Base-by-base conservation (phyloP, 2,888 invertebrate genomes). In the Dicroscelio sp. region DNA sequence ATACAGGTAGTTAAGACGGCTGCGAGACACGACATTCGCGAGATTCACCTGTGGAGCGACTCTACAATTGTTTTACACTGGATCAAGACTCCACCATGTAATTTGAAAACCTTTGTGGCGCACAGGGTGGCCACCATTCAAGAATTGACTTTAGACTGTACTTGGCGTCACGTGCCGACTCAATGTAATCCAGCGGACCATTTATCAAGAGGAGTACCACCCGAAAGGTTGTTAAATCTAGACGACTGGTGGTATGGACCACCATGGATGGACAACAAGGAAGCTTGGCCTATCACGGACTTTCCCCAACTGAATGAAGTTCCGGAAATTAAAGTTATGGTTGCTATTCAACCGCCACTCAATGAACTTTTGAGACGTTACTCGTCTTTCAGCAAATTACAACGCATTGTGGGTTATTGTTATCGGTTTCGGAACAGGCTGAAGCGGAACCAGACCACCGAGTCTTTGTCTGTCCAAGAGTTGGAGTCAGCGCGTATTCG, bases 31-130 rank as follows among this genome's bases (percentile, higher is more conserved):
- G n/a, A 52, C 8, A 6, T 52, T n/a, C 43, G 31, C 25, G 52
- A 86, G 27, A 60, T 43, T 1, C n/a, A 73, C 35, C 17, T 90
- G 33, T 90, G 82, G 71, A 79, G 84, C 33, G 88, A 88, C 38
- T 71, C 88, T 3, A 60, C 78, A 4, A 84, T 88, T 31, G 69
- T 63, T 30, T 65, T 86, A 6, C 60, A 48, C 43, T 86, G 85
- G 86, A 86, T 86, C 20, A 75, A 52, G n/a, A 76, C 86, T n/a
- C 38, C 43, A 8, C 85, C 86, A 14, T 27, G 58, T 20, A 75
- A 55, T 33, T 25, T 86, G 12, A 65, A 88, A 23, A 71, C 88
- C n/a, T 73, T 78, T 55, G 27, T 78, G 3, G 5, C 63, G 1
- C 31, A 82, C 25, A 30, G 55, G 58, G 78, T 71, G 1, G 30